Percentiles rank a stretch among this genome's conserved stretches.
phyloP scores from a whole-genome alignment of 2,888 invertebrate species.

The Eutolmus rufibarbis region DNA sequence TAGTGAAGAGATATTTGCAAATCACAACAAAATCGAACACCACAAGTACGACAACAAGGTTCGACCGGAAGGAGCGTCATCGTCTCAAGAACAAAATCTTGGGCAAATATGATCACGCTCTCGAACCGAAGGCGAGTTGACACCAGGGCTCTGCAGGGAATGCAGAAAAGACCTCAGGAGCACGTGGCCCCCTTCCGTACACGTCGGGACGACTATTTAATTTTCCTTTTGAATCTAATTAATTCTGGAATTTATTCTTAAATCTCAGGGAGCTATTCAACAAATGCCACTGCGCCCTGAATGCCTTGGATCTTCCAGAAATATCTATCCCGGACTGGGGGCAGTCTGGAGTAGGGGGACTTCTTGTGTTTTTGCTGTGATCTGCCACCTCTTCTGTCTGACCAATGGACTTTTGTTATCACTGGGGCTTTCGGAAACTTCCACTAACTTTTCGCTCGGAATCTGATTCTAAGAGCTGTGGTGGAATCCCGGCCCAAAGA shows the following conservation, averaged over 20 bases:
- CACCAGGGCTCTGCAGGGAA: not conserved
- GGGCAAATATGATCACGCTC: not conserved
- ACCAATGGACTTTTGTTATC: conserved; percentile 28
- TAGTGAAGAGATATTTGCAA: not conserved
- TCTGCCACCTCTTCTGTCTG: not conserved
- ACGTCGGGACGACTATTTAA: conserved; percentile 9
- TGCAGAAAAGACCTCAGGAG: not conserved
- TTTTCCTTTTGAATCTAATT: conserved; percentile 29
- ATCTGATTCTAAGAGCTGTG: conserved; percentile 23
- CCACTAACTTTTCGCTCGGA: conserved; percentile 22
- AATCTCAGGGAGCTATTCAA: conserved; percentile 24
- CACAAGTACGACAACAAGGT: not conserved
- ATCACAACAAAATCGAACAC: not conserved
- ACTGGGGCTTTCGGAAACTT: conserved; percentile 15
- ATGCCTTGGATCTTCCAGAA: not conserved
- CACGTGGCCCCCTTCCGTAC: not conserved
- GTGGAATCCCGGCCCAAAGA: not conserved
- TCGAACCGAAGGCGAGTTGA: not conserved
- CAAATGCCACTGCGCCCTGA: not conserved
- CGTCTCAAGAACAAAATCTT: not conserved
- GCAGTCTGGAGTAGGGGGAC: not conserved
- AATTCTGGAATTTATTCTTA: conserved; percentile 26
- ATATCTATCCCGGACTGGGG: not conserved
- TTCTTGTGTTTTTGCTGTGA: conserved; percentile 18
- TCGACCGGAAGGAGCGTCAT: not conserved